Conservation (phyloP, 2,888 invertebrate genomes). For the Heterodera filipjevi region DNA sequence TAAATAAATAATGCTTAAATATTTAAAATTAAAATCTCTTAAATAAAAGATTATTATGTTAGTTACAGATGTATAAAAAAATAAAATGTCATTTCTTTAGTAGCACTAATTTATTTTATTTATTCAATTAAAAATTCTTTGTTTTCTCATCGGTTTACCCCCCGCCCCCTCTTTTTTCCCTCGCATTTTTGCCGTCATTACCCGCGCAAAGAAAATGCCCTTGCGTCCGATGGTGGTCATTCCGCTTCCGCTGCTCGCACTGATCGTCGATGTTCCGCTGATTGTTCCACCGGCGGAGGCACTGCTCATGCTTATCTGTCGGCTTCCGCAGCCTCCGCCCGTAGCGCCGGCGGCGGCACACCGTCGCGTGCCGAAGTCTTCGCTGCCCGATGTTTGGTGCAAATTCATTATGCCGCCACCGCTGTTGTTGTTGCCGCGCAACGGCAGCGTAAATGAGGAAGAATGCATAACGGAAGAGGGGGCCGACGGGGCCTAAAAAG, state of each 20-base stretch:
- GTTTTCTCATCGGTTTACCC: too few species aligned
- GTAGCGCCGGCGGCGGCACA: not conserved
- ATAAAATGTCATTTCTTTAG: too few species aligned
- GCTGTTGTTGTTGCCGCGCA: not conserved
- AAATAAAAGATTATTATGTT: too few species aligned
- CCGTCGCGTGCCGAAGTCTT: slow-evolving; percentile 5
- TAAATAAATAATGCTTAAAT: not conserved
- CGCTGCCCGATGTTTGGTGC: slow-evolving; percentile 5
- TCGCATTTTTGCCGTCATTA: not conserved
- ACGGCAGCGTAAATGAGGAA: slow-evolving; percentile 6
- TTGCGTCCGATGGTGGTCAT: slow-evolving; percentile 28
- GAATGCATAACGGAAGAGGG: slow-evolving; percentile 6
- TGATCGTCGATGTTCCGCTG: slow-evolving; percentile 19
- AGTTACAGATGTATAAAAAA: too few species aligned
- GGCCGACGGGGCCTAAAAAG: not conserved
- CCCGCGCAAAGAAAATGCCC: slow-evolving; percentile 33
- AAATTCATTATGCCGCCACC: not conserved
- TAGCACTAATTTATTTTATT: too few species aligned
- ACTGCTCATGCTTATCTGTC: slow-evolving; percentile 8
- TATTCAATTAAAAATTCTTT: too few species aligned
- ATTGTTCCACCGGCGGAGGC: slow-evolving; percentile 20
- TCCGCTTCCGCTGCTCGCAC: slow-evolving; percentile 21
- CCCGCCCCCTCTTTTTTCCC: not conserved
- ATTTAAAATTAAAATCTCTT: too few species aligned
- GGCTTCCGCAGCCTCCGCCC: not conserved